Percentiles rank a stretch among this genome's conserved stretches.
phyloP scores from a whole-genome alignment of 53 echinoderm and acorn worm species.

The Holothuria leucospilota region DNA sequence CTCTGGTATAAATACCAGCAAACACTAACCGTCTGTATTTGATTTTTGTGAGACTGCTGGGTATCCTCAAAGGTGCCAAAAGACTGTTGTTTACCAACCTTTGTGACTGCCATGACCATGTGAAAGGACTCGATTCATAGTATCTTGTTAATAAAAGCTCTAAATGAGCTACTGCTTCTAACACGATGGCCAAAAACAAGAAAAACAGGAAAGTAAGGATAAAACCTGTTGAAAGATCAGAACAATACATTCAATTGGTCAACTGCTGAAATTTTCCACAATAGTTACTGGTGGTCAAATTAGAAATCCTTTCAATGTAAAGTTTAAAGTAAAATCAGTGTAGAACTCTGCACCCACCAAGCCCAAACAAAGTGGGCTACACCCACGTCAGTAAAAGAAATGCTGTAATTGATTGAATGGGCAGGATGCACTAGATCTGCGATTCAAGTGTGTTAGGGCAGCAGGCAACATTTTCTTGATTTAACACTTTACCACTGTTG shows the following conservation, averaged over 20 bases:
- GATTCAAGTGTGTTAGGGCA: too few species aligned
- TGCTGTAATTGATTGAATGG: too few species aligned
- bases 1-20: neutral
- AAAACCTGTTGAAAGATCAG: conserved; percentile 22
- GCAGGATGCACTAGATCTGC: too few species aligned
- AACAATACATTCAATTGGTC: neutral
- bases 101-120: conserved; percentile 15
- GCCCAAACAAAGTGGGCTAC: too few species aligned
- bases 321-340: too few species aligned
- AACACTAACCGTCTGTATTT: neutral
- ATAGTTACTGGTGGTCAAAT: too few species aligned
- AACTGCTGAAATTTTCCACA: too few species aligned
- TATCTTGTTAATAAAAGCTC: neutral
- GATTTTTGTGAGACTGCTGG: conserved; percentile 10
- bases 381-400: too few species aligned
- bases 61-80: conserved; percentile 5
- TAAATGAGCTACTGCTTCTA: conserved; percentile 21
- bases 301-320: too few species aligned
- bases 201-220: conserved; percentile 47
- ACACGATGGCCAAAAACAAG: conserved; percentile 19
- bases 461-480: too few species aligned
- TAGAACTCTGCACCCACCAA: too few species aligned
- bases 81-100: conserved; percentile 21
- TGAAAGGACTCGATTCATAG: conserved; percentile 22
- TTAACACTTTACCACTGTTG: too few species aligned